Evolutionary conservation across 2,113 vertebrate species (phyloP), one percentile per base, ranked within the genome.

Genomic region (Psittacus erithacus): DNA sequence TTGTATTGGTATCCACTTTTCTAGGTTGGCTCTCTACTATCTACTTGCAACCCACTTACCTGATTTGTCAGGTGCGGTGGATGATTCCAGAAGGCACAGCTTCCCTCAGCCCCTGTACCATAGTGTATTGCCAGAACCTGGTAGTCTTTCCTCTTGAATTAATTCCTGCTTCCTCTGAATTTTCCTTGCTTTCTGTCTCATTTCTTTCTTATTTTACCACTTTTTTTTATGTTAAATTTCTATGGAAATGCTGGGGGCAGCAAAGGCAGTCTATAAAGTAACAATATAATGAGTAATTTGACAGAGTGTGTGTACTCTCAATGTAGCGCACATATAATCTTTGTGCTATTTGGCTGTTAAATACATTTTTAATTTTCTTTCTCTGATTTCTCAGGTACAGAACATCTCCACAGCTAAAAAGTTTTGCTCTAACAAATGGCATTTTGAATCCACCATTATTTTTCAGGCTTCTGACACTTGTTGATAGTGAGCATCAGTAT

Each of bases 361-460:
- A 39, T 46, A 38, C 38, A 17, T 80, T 67, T 80, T 59, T 4
- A 50, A 83, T 86, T 88, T 92, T 92, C 31, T 93, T 87, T 92
- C 73, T 96, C 78, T 92, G 43, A 75, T 94, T 93, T 84, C 88
- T 95, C 62, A 95, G 88, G 92, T 95, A 60, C 77, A 84, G 91
- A 81, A 82, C 46, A 79, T 78, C 86, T 91, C 60, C 39, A 50
- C 64, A 64, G 29, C 64, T 70, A 74, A 91, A 81, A 71, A 86
- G 44, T 86, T 88, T 80, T 90, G 68, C 90, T 94, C 55, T 95
- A 94, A 95, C 70, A 93, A 95, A 86, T 75, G 88, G 44, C 80
- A n/a, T 81, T 92, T 93, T 94, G 80, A 95, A 93, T 78, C 50
- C 89, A 78, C 81, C 77, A 17, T 90, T 96, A 39, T 90, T 93